Evolutionary conservation across 2,113 vertebrate genomes (phyloP).

Genomic region (Ciconia stormi): DNA sequence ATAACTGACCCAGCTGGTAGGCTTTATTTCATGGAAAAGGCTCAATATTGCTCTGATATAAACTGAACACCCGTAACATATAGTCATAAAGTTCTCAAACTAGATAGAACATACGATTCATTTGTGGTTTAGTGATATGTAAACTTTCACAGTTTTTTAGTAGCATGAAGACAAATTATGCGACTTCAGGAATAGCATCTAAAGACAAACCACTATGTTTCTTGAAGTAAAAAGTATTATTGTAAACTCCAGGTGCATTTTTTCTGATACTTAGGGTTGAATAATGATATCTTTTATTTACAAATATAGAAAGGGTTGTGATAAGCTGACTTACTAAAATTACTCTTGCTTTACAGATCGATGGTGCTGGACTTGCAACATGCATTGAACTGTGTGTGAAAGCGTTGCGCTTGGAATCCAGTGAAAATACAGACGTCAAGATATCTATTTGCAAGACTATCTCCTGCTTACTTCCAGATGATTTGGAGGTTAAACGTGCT

Average conservation of each 20-base stretch:
- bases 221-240: not conserved
- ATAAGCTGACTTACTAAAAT: constrained; percentile 19
- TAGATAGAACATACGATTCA: not conserved
- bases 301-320: not conserved
- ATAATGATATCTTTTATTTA: not conserved
- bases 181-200: not conserved
- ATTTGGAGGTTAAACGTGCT: constrained; percentile 95
- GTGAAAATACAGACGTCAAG: constrained; percentile 86
- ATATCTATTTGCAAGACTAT: constrained; percentile 97
- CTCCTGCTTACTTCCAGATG: constrained; percentile 91
- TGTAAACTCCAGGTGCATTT: not conserved
- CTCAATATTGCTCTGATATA: not conserved
- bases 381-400: constrained; percentile 94
- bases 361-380: constrained; percentile 84
- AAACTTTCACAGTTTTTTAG: not conserved
- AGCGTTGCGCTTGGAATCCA: constrained; percentile 87
- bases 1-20: not conserved
- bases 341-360: constrained; percentile 78
- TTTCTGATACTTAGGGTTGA: not conserved
- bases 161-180: not conserved
- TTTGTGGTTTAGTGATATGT: not conserved
- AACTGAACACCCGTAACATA: not conserved
- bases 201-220: not conserved
- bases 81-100: not conserved
- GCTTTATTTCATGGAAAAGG: not conserved